Evolutionary conservation across 2,113 vertebrate species (phyloP).

Genomic region (Cavia porcellus): DNA sequence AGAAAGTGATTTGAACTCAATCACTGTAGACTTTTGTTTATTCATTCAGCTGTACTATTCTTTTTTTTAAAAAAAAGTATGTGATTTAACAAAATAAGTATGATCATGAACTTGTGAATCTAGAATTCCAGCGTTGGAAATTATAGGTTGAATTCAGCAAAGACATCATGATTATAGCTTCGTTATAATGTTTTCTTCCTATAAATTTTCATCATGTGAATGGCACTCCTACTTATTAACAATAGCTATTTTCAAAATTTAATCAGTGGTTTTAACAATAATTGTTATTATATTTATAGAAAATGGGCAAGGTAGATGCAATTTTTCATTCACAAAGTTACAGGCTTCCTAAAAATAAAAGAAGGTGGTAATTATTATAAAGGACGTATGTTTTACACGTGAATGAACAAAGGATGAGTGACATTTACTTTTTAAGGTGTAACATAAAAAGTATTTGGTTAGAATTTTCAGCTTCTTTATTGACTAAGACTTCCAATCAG

Average conservation of each 20-base stretch:
- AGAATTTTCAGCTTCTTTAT: background rate
- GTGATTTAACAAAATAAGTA: constrained; percentile 58
- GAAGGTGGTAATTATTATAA: constrained; percentile 71
- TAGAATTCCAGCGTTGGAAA: constrained; percentile 66
- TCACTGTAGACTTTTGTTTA: background rate
- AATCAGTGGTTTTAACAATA: constrained; percentile 63
- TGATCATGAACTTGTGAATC: constrained; percentile 25
- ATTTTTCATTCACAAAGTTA: constrained; percentile 66
- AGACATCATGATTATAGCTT: constrained; percentile 63
- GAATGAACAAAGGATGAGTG: constrained; percentile 52
- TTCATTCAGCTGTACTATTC: constrained; percentile 25
- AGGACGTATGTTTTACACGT: constrained; percentile 61
- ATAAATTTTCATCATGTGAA: constrained; percentile 63
- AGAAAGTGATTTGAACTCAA: constrained; percentile 42
- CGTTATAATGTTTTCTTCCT: constrained; percentile 58
- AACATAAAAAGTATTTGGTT: constrained; percentile 46
- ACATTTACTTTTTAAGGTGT: constrained; percentile 36
- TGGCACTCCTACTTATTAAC: constrained; percentile 71
- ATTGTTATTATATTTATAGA: constrained; percentile 73
- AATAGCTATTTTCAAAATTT: constrained; percentile 74
- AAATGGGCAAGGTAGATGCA: constrained; percentile 61
- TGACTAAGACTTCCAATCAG: constrained; percentile 33
- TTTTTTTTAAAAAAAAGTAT: background rate
- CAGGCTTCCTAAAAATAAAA: constrained; percentile 76
- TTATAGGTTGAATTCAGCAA: constrained; percentile 69